Evolutionary conservation across 2,888 invertebrate genomes (phyloP), one percentile per base, ranked within the genome.

Genomic region (Drosophila putrida): DNA sequence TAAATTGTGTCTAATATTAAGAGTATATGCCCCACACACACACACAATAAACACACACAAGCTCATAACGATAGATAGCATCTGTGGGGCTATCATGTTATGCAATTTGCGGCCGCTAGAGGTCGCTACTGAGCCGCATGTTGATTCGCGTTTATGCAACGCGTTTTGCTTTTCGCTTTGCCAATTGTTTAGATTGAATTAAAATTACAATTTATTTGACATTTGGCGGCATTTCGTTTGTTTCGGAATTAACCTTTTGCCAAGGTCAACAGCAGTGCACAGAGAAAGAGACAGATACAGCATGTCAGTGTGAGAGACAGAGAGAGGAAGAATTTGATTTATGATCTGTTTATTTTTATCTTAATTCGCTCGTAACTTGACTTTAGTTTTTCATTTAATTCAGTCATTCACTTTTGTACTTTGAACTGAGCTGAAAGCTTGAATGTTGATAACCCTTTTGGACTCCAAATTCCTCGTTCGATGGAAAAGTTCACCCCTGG

Each of bases 171-270:
- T 50, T 41, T 51, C 10, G 41, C 68, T 68, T 68, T 58, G 71
- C 62, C 44, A 64, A 77, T 82, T 80, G 58, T 64, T 75, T 53
- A 49, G 61, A 79, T 77, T 79, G 54, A 75, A 67, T 68, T 50
- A 61, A 71, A 75, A 79, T 79, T 75, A 67, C 75, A 64, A 59
- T 77, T 57, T 41, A 53, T 62, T 53, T 54, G 60, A 43, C 39
- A 59, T 64, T 47, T 28, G 53, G 63, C 66, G 79, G 60, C 65
- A 49, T 61, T 61, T 61, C 55, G 51, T 55, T 59, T 59, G 46
- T 53, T 15, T 20, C 9, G 33, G 35, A 51, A 41, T 61, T 63
- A 46, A 71, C 60, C 63, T 62, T 57, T 65, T 27, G 20, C 25
- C 71, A 78, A 63, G 76, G 71, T 63, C 59, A 69, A 4, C 13